These are phyloP conservation scores for Emydura subglobosa DNA, from an alignment of 2,113 vertebrate genomes.

Conservation along the genomic window DNA sequence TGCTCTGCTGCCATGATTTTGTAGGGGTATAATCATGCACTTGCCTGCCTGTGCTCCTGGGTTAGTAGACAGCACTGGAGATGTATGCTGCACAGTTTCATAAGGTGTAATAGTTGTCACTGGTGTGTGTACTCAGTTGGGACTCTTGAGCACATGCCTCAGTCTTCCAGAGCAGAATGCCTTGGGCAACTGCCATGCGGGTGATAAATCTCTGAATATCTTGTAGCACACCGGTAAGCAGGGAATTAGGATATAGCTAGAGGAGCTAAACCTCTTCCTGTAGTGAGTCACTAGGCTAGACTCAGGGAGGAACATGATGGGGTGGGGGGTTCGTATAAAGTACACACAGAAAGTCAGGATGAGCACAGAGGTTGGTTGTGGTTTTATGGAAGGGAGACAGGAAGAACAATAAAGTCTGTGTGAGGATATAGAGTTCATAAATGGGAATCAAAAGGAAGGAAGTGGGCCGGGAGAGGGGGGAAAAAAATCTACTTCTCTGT, in stretches of 20 bases:
- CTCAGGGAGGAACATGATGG: not conserved
- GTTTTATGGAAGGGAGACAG: not conserved
- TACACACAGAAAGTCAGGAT: not conserved
- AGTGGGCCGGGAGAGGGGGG: not conserved
- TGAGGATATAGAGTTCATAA: not conserved
- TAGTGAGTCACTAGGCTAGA: not conserved
- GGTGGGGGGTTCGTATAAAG: not conserved
- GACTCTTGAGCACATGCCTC: not conserved
- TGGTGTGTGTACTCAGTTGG: not conserved
- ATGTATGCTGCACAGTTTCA: not conserved
- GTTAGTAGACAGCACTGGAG: not conserved
- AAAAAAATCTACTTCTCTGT: not conserved
- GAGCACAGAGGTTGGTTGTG: rapidly evolving
- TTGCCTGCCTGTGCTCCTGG: not conserved
- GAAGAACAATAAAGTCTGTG: not conserved
- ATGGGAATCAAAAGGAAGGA: not conserved
- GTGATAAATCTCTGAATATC: not conserved
- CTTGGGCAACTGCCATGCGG: not conserved
- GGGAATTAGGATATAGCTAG: not conserved
- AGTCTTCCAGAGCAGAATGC: not conserved
- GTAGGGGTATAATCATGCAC: rapidly evolving
- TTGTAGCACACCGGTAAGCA: rapidly evolving
- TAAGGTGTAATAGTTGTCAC: not conserved
- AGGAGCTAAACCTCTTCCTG: not conserved
- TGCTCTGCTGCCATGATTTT: not conserved